Base-by-base conservation (phyloP, 1,140 invertebrate species). In the Drosophila mojavensis region DNA sequence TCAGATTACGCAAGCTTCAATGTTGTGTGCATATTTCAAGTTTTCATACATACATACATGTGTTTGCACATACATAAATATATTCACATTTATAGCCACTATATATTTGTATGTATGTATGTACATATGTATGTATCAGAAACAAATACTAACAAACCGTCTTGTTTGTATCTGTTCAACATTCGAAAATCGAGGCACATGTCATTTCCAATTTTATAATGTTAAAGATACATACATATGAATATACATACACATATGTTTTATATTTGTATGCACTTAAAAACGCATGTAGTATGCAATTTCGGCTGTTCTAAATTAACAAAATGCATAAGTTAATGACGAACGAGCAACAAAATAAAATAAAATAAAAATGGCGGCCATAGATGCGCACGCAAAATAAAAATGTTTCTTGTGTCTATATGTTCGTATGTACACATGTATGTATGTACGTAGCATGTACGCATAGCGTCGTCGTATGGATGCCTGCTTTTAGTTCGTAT, bases 351-450 rank as follows among this genome's bases (percentile, higher is more conserved):
- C 78, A 71, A 86, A 89, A 86, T 83, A 69, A 74, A 74, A 71
- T 64, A 77, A 78, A 74, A 71, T 70, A 83, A 78, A 86, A 88
- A 86, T 89, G 83, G 83, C 83, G 83, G 69, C 79, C 79, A 64
- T 74, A 79, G 84, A 86, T 86, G 83, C 83, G 83, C 83, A 86
- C 83, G 83, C 83, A 86, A 86, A 86, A 86, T 89, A 89, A 64
- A 81, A 79, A 77, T 83, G 76, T 75, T 59, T 75, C 72, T 75
- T 51, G 51, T 47, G n/a, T 20, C 15, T 47, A 9, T 24, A 24
- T 20, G 17, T 47, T 7, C 17, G 20, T 24, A 24, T 79, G 76
- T 72, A 70, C 67, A 58, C 77, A 76, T 45, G 53, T 55, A 55
- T 54, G 41, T 54, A 51, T 50, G 33, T 60, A 75, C 43, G 53